Evolutionary conservation across 1,140 invertebrate species (phyloP).

Genomic region (Phocides pigmalion): DNA sequence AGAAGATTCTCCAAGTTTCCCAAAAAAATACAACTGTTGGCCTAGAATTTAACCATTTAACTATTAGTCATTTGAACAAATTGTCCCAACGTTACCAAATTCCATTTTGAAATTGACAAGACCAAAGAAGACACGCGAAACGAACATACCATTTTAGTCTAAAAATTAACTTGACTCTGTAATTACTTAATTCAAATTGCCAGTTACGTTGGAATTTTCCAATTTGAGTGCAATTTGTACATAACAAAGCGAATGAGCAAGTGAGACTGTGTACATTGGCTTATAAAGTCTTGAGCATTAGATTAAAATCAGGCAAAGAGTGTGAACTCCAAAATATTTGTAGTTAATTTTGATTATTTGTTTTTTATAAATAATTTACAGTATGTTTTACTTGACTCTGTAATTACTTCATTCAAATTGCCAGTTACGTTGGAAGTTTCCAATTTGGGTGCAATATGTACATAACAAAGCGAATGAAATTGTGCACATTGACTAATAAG

Average conservation of each 20-base stretch:
- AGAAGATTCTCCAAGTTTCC: too few species aligned
- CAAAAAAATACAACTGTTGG: too few species aligned
- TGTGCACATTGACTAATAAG: not conserved
- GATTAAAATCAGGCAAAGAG: not conserved
- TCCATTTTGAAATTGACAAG: not conserved
- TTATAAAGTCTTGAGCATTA: slow-evolving; percentile 3
- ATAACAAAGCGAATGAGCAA: slow-evolving; percentile 12
- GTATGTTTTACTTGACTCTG: not conserved
- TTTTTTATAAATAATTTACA: too few species aligned
- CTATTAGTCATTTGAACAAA: too few species aligned
- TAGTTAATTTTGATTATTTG: too few species aligned
- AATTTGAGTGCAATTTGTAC: slow-evolving; percentile 17
- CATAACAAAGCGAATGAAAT: slow-evolving; percentile 2
- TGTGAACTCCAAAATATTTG: not conserved
- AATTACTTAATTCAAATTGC: slow-evolving; percentile 27
- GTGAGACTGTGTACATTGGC: not conserved
- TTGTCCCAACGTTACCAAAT: not conserved
- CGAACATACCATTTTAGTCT: not conserved
- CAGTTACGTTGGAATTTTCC: slow-evolving; percentile 20
- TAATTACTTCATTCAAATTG: slow-evolving; percentile 27
- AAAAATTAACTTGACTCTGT: not conserved
- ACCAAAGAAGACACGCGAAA: not conserved
- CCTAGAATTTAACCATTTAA: not conserved
- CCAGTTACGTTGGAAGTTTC: slow-evolving; percentile 21
- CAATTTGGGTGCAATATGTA: slow-evolving; percentile 17